A percentile compares a stretch with the other conserved stretches of the same genome.
These are phyloP conservation scores for Nesidiocoris tenuis DNA, from an alignment of 2,888 invertebrate genomes.

Conservation along the genomic window DNA sequence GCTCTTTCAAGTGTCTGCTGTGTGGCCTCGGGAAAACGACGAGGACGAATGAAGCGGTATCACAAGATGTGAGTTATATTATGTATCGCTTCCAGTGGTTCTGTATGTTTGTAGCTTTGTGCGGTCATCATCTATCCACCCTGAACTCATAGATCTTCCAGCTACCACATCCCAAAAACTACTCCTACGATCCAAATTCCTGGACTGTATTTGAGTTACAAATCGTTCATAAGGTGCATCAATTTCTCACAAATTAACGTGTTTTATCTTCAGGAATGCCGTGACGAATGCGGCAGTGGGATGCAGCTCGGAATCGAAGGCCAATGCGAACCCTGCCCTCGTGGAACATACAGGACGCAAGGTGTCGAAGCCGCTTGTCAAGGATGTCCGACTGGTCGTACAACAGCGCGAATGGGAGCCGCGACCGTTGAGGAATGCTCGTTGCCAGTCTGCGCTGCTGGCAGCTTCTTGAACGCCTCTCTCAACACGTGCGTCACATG, in stretches of 20 bases:
- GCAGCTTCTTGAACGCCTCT: conserved; percentile 79
- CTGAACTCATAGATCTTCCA: too few species aligned
- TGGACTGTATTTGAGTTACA: too few species aligned
- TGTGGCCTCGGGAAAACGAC: conserved; percentile 92
- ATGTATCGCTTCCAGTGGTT: too few species aligned
- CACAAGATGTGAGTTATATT: conserved; percentile 59
- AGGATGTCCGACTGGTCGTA: conserved; percentile 83
- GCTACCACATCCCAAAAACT: too few species aligned
- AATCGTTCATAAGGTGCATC: too few species aligned
- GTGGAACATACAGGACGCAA: conserved; percentile 81
- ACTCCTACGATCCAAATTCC: too few species aligned
- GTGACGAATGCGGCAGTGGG: conserved; percentile 85
- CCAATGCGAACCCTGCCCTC: conserved; percentile 87
- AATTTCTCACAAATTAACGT: too few species aligned
- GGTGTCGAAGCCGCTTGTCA: conserved; percentile 87
- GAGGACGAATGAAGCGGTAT: conserved; percentile 83
- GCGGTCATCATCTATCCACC: background rate
- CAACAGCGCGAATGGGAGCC: conserved; percentile 82
- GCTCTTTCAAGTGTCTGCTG: conserved; percentile 82
- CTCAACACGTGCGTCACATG: conserved; percentile 84
- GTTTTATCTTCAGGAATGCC: conserved; percentile 74
- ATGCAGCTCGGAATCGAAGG: conserved; percentile 84
- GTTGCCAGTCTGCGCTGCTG: conserved; percentile 80
- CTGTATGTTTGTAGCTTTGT: background rate
- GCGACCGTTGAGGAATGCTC: conserved; percentile 87